Conservation (phyloP, 2,113 vertebrate species). For the Oryctolagus cuniculus region mOryCun1.1 NC_091435.1:69159501-69160000, state of each 20-base stretch:
- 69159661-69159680: constrained; percentile 61
- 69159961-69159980: neutral
- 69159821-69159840: constrained; percentile 23
- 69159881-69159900: neutral
- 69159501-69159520: neutral
- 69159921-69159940: neutral
- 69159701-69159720: neutral
- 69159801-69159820: neutral
- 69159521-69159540: neutral
- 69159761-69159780: constrained; percentile 12
- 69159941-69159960: neutral
- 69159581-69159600: constrained; percentile 61
- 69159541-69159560: neutral
- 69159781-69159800: neutral
- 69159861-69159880: neutral
- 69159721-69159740: constrained; percentile 60
- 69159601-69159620: constrained; percentile 53
- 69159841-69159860: neutral
- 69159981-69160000: neutral
- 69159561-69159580: constrained; percentile 4
- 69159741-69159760: constrained; percentile 21
- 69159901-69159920: neutral
- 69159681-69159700: constrained; percentile 61
- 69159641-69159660: constrained; percentile 61
- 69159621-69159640: constrained; percentile 60